A percentile compares a stretch with the other conserved stretches of the same genome.
Conservation (phyloP, 2,113 vertebrate species). For the Takifugu bimaculatus region DNA sequence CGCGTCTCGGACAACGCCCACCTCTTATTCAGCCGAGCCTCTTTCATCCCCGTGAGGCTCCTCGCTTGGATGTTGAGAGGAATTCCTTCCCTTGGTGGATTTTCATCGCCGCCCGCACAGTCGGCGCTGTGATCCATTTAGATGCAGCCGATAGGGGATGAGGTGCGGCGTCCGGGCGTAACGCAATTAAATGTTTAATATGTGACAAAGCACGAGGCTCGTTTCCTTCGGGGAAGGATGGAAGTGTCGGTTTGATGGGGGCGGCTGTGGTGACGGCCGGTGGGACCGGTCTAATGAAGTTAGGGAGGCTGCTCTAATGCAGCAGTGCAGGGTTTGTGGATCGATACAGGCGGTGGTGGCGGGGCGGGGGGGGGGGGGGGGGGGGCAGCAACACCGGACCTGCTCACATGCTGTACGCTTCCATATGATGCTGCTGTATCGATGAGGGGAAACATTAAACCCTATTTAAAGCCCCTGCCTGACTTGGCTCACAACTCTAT, state of each 20-base stretch:
- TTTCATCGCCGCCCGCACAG: not conserved
- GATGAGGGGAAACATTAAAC: conserved; percentile 51
- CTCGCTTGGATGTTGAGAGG: not conserved
- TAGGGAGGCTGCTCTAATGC: conserved; percentile 38
- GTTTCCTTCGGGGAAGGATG: conserved; percentile 5
- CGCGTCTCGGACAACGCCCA: conserved; percentile 27
- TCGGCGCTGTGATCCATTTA: not conserved
- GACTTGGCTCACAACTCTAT: not conserved
- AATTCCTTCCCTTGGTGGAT: not conserved
- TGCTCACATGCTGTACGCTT: conserved; percentile 36
- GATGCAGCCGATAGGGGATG: not conserved
- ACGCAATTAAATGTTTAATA: conserved; percentile 5
- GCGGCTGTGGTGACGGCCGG: conserved; percentile 19
- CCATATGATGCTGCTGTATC: conserved; percentile 29
- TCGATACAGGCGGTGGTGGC: conserved; percentile 47
- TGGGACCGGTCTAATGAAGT: conserved; percentile 40
- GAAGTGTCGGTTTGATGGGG: conserved; percentile 17
- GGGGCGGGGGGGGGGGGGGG: conserved; percentile 31
- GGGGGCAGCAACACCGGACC: conserved; percentile 12
- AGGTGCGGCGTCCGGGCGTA: conserved; percentile 1
- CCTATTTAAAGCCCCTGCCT: conserved; percentile 12
- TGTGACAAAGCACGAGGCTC: not conserved
- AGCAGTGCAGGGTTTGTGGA: conserved; percentile 45
- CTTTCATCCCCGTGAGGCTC: not conserved
- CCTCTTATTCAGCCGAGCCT: conserved; percentile 4